These are phyloP conservation scores for Trachelus tabidus DNA, from an alignment of 2,888 invertebrate genomes.

Conservation along the genomic window DNA sequence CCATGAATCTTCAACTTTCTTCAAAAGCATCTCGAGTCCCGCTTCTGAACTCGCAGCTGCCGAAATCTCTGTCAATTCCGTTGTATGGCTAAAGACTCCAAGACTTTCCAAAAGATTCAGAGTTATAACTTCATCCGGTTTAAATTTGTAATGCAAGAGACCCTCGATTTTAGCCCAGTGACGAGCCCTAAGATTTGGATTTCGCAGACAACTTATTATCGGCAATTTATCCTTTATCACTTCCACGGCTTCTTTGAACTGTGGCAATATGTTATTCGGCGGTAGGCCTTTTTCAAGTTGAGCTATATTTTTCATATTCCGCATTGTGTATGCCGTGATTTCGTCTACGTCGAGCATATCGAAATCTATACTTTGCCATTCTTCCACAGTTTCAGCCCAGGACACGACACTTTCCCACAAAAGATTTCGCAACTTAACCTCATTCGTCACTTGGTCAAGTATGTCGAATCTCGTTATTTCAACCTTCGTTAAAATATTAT, in stretches of 20 bases:
- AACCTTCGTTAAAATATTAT: constrained; percentile 68
- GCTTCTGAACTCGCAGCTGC: constrained; percentile 91
- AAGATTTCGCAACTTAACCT: constrained; percentile 82
- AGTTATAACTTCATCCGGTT: constrained; percentile 75
- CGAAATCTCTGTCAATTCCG: constrained; percentile 85
- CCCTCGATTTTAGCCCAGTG: constrained; percentile 89
- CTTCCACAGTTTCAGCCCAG: constrained; percentile 76
- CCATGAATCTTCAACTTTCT: constrained; percentile 89
- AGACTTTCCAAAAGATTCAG: constrained; percentile 77
- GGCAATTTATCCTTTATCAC: constrained; percentile 84
- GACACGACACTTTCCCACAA: constrained; percentile 83
- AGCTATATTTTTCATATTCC: constrained; percentile 77
- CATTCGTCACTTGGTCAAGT: constrained; percentile 82
- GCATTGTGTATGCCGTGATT: constrained; percentile 74
- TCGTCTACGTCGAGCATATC: constrained; percentile 78
- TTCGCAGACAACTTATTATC: constrained; percentile 82
- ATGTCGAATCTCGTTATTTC: constrained; percentile 86
- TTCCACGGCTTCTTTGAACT: constrained; percentile 82
- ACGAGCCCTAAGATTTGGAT: constrained; percentile 80
- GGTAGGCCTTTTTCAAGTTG: constrained; percentile 89
- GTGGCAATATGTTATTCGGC: constrained; percentile 81
- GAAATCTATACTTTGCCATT: constrained; percentile 77
- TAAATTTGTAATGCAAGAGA: constrained; percentile 78
- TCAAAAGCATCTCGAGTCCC: constrained; percentile 81
- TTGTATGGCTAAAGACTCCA: constrained; percentile 79